phyloP scores from a whole-genome alignment of 2,113 vertebrate species.

The Lasiurus borealis region DNA sequence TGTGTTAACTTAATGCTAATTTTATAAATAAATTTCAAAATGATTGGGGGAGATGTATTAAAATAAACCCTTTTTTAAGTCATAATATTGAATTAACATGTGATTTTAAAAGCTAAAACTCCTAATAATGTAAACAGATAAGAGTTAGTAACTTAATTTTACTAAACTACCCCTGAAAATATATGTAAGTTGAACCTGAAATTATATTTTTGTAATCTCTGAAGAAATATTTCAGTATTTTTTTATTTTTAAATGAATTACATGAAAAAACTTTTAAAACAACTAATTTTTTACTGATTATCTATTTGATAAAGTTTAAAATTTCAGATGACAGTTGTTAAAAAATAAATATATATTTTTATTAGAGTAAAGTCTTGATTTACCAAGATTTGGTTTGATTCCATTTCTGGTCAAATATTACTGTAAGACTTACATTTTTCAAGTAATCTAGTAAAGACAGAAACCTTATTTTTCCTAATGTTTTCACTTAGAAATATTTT shows the following conservation, averaged over 20 bases:
- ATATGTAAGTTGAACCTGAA: conserved; percentile 3
- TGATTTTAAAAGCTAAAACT: conserved; percentile 14
- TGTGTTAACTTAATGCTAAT: neutral
- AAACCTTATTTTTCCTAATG: neutral
- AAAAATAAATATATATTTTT: conserved; percentile 25
- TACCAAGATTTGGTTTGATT: neutral
- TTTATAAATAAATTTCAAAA: conserved; percentile 7
- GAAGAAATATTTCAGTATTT: conserved; percentile 38
- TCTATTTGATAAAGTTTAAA: neutral
- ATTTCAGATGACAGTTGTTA: neutral
- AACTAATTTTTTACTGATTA: neutral
- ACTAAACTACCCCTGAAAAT: neutral
- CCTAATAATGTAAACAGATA: conserved; percentile 15
- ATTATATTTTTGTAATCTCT: conserved; percentile 21
- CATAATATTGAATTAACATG: neutral
- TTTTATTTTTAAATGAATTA: neutral
- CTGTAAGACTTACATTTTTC: neutral
- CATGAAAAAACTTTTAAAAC: neutral
- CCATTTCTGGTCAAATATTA: neutral
- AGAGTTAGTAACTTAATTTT: neutral
- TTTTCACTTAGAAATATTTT: conserved; percentile 13
- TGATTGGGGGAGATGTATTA: conserved; percentile 7
- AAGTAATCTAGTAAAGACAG: neutral
- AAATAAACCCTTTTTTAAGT: neutral
- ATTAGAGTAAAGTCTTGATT: conserved; percentile 25